Evolutionary conservation across 2,797 vertebrate species (phyloP), one percentile per base, ranked within the genome.

Genomic region (Sphenodon punctatus): DNA sequence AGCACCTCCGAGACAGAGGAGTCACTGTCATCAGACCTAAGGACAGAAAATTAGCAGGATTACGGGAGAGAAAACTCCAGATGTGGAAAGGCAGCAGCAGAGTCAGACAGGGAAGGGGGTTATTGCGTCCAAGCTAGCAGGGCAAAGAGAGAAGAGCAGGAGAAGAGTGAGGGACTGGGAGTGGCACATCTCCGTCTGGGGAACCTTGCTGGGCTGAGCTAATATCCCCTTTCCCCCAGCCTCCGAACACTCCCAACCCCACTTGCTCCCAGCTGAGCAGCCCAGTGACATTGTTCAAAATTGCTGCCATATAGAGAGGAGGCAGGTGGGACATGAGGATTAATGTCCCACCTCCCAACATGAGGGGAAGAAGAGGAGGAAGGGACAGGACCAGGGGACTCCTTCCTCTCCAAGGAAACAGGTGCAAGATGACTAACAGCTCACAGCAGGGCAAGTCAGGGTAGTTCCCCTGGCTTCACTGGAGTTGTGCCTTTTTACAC

Each of bases 1-100:
- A 98, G 97, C 96, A 98, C 97, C 97, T 99, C 99, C 95, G 98
- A 98, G 96, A 99, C 97, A 97, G 98, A 99, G 97, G 98, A 99
- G 96, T 99, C 98, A 97, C 98, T 99, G 97, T 99, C 99, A 97
- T 99, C 99, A 94, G 98, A 99, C 98, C 98, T 99, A 97, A 97
- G 97, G 95, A 97, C 97, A 98, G 96, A 98, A 98, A 97, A 97
- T 98, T 96, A 98, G 97, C 96, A 95, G 97, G 96, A 96, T 97
- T 97, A 97, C 83, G 94, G 95, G 95, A 89, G 85, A 93, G 93
- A 94, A 91, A 93, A 89, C 92, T 92, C 93, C 91, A 92, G 87
- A 66, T 67, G 65, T 70, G 75, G 89, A 86, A 74, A 80, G 91
- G 85, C 71, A 89, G 86, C 77, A 77, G 78, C 65, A 69, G 87